phyloP scores from a whole-genome alignment of 2,113 vertebrate genomes.

The Eleginops maclovinus region DNA sequence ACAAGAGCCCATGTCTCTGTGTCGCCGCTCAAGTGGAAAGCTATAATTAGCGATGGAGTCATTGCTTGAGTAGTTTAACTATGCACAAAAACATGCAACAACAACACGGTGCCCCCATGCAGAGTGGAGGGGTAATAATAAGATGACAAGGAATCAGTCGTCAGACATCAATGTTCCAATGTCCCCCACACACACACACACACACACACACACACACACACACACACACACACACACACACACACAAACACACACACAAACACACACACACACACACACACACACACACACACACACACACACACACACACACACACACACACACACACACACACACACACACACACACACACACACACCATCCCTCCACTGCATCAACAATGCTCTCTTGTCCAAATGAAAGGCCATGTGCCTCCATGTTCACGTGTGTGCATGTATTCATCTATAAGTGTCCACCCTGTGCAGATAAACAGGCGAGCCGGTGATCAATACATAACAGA shows the following conservation, averaged over 20 bases:
- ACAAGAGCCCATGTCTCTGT: constrained; percentile 54
- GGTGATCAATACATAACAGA: constrained; percentile 78
- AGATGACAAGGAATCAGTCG: constrained; percentile 77
- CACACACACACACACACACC: background rate
- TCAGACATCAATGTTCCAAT: constrained; percentile 65
- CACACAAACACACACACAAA: too few relatives aligned
- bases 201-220: constrained; percentile 3
- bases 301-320: background rate
- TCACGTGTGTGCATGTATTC: constrained; percentile 32
- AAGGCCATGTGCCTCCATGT: constrained; percentile 40
- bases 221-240: background rate
- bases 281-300: too few relatives aligned
- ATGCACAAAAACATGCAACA: constrained; percentile 65
- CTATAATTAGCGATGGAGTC: constrained; percentile 71
- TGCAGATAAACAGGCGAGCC: constrained; percentile 74
- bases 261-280: too few relatives aligned
- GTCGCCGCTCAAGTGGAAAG: constrained; percentile 71
- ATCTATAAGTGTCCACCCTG: constrained; percentile 72
- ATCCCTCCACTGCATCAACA: constrained; percentile 47
- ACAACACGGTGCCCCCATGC: constrained; percentile 34
- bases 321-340: background rate
- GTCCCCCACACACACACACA: constrained; percentile 13
- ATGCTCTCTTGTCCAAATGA: constrained; percentile 71
- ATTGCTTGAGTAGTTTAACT: constrained; percentile 68
- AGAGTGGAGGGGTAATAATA: constrained; percentile 58